Percentiles rank a stretch among this genome's conserved stretches.
Conservation (phyloP, 2,113 vertebrate species). For the Lota lota region DNA sequence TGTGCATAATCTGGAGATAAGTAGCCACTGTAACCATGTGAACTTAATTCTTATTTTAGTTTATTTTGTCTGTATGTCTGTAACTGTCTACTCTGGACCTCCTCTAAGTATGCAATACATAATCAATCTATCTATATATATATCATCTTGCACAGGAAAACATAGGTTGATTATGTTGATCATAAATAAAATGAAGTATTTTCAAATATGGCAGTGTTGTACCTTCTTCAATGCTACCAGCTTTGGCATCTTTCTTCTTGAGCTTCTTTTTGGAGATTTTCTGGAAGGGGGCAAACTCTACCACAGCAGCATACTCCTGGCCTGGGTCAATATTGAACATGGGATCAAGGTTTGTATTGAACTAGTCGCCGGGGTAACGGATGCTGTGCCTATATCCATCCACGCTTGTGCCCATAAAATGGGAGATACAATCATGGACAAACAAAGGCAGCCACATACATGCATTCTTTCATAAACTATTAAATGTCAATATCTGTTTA, state of each 20-base stretch:
- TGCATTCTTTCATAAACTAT: not conserved
- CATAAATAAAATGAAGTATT: not conserved
- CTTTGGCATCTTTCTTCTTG: constrained; percentile 94
- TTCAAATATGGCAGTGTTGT: constrained; percentile 17
- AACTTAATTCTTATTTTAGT: too few relatives aligned
- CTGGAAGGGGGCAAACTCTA: constrained; percentile 98
- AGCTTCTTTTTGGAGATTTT: constrained; percentile 96
- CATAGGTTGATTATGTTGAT: not conserved
- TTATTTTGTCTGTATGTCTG: too few relatives aligned
- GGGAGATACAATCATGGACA: not conserved
- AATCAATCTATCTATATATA: too few relatives aligned
- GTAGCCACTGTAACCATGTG: too few relatives aligned
- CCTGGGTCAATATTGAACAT: constrained; percentile 71
- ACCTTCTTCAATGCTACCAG: constrained; percentile 94
- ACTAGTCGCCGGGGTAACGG: constrained; percentile 27
- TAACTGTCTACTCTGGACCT: too few relatives aligned
- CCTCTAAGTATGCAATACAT: too few relatives aligned
- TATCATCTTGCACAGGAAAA: too few relatives aligned
- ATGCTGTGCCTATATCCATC: not conserved
- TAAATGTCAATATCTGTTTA: not conserved
- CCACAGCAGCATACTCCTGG: constrained; percentile 93
- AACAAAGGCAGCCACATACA: too few relatives aligned
- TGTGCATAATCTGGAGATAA: too few relatives aligned
- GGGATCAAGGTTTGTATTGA: constrained; percentile 7
- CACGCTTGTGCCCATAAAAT: constrained; percentile 2